A percentile compares a stretch with the other conserved stretches of the same genome.
Conservation (phyloP, 1,140 invertebrate species). For the Euura saliciscinereae region DNA sequence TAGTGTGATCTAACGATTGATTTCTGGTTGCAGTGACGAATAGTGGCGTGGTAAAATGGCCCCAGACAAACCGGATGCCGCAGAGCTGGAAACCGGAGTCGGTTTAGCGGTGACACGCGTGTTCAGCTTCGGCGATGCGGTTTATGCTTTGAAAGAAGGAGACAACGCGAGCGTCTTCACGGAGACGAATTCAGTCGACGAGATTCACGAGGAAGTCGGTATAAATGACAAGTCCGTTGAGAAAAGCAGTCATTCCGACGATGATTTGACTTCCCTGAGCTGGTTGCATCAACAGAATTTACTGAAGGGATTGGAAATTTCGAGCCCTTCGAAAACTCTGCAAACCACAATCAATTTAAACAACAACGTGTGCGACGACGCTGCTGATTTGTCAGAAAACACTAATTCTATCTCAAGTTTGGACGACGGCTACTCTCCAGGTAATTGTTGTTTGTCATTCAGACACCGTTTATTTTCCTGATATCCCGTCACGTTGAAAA, state of each 20-base stretch:
- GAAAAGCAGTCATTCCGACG: constrained; percentile 63
- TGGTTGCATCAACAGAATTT: constrained; percentile 93
- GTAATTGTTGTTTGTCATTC: constrained; percentile 29
- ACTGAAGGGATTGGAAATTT: constrained; percentile 72
- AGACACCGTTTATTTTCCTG: neutral
- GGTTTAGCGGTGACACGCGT: constrained; percentile 42
- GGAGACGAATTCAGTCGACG: constrained; percentile 32
- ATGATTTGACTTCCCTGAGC: constrained; percentile 86
- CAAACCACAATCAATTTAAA: constrained; percentile 51
- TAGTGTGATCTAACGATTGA: neutral
- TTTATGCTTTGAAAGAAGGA: constrained; percentile 42
- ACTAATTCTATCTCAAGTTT: constrained; percentile 51
- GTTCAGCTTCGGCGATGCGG: constrained; percentile 38
- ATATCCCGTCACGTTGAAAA: neutral
- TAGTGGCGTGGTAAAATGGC: constrained; percentile 46
- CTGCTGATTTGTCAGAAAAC: constrained; percentile 46
- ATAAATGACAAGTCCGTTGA: constrained; percentile 33
- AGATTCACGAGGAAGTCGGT: constrained; percentile 33
- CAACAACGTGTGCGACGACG: constrained; percentile 53
- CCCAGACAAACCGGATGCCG: constrained; percentile 56
- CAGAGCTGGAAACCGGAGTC: constrained; percentile 45
- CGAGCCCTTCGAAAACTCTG: constrained; percentile 45
- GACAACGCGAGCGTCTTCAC: constrained; percentile 38
- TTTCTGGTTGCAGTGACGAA: constrained; percentile 46
- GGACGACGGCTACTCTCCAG: constrained; percentile 53